A percentile compares a stretch with the other conserved stretches of the same genome.
phyloP scores from a whole-genome alignment of 2,888 invertebrate species.

The Drosophila vallismaia region DNA sequence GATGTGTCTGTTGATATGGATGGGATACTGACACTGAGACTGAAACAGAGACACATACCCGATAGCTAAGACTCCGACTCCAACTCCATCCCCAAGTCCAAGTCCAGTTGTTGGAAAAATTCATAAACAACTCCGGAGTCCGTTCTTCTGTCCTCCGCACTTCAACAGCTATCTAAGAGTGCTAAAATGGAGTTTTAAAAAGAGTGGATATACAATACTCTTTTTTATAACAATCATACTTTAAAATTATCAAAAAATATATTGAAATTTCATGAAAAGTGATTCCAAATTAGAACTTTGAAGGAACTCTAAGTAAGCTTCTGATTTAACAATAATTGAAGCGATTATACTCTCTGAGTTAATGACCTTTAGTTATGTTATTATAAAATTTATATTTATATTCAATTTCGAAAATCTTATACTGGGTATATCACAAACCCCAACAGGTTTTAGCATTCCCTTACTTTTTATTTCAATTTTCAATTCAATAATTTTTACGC shows the following conservation, averaged over 20 bases:
- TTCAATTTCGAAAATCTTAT: neutral
- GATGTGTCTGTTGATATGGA: slow-evolving; percentile 31
- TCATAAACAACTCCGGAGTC: slow-evolving; percentile 71
- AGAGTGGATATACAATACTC: neutral
- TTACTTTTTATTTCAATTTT: slow-evolving; percentile 68
- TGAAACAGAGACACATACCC: slow-evolving; percentile 11
- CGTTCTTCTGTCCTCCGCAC: slow-evolving; percentile 60
- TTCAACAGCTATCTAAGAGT: slow-evolving; percentile 14
- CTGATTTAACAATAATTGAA: no score
- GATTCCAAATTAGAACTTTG: no score
- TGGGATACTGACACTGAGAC: slow-evolving; percentile 34
- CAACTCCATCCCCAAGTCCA: slow-evolving; percentile 25
- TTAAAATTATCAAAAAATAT: neutral
- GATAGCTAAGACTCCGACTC: neutral
- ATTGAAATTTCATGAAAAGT: no score
- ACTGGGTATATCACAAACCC: slow-evolving; percentile 4
- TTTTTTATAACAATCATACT: neutral
- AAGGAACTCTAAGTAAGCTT: no score
- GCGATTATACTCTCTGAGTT: no score
- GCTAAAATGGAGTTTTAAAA: neutral
- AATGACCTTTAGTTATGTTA: no score
- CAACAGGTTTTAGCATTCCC: neutral
- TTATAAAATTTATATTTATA: neutral
- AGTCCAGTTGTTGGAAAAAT: slow-evolving; percentile 60
- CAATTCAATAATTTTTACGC: slow-evolving; percentile 76